phyloP scores from a whole-genome alignment of 1,140 invertebrate genomes.

The Leguminivora glycinivorella region DNA sequence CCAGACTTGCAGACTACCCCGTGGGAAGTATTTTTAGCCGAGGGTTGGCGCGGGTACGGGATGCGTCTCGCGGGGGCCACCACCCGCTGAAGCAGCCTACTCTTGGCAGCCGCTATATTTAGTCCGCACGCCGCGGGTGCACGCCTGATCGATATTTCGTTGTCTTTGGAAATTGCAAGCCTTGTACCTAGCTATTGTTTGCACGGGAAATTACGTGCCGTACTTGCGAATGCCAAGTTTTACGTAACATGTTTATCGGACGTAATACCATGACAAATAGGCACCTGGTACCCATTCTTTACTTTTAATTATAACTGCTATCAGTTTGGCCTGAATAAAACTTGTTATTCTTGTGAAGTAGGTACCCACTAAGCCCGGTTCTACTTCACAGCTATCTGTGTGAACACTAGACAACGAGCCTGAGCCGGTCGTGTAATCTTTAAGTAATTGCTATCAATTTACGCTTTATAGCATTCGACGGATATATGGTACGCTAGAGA shows the following conservation, averaged over 20 bases:
- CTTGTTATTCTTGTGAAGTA: neutral
- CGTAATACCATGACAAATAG: neutral
- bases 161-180: constrained; percentile 6
- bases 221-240: constrained; percentile 4
- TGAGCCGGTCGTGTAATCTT: neutral
- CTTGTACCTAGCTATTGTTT: neutral
- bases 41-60: constrained; percentile 8
- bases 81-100: constrained; percentile 15
- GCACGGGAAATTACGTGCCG: constrained; percentile 1
- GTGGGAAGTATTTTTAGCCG: constrained; percentile 18
- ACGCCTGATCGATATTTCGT: constrained; percentile 16
- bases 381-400: neutral
- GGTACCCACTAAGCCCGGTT: neutral
- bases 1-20: neutral
- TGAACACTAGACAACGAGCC: constrained; percentile 2
- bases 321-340: constrained; percentile 5
- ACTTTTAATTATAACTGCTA: neutral
- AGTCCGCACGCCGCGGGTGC: constrained; percentile 9
- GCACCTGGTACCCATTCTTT: neutral
- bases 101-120: constrained; percentile 28
- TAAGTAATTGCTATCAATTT: constrained; percentile 10
- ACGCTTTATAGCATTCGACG: neutral
- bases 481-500: neutral
- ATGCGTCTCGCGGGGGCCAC: constrained; percentile 2
- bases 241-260: neutral